Conservation (phyloP, 2,888 invertebrate species). For the Adelphocoris suturalis region DNA sequence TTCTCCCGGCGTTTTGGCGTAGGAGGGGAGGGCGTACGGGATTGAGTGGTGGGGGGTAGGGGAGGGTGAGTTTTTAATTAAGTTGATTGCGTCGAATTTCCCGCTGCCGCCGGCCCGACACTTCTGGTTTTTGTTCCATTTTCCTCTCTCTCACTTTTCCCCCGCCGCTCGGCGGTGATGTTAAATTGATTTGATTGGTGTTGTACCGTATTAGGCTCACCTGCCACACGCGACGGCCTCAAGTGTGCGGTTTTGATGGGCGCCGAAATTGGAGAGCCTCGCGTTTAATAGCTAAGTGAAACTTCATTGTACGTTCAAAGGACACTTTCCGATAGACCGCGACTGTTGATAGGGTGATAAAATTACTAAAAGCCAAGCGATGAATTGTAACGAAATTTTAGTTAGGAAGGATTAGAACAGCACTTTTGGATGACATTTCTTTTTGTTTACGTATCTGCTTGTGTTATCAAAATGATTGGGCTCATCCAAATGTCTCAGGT, state of each 20-base stretch:
- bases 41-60: neutral
- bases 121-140: constrained; percentile 31
- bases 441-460: no score
- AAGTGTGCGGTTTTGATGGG: neutral
- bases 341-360: no score
- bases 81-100: constrained; percentile 43
- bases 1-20: constrained; percentile 8
- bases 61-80: neutral
- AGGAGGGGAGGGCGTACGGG: neutral
- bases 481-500: no score
- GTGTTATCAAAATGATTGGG: no score
- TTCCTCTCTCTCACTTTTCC: neutral
- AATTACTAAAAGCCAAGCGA: no score
- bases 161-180: neutral
- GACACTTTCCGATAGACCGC: no score
- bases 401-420: no score
- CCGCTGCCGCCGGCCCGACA: neutral
- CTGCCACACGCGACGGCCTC: constrained; percentile 32
- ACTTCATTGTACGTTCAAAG: no score
- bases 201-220: constrained; percentile 27
- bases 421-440: no score
- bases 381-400: no score
- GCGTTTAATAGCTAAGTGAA: no score
- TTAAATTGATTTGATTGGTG: constrained; percentile 35
- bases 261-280: neutral